Base-by-base conservation (phyloP, 2,797 vertebrate genomes). In the Pyrocephalus nanus region DNA sequence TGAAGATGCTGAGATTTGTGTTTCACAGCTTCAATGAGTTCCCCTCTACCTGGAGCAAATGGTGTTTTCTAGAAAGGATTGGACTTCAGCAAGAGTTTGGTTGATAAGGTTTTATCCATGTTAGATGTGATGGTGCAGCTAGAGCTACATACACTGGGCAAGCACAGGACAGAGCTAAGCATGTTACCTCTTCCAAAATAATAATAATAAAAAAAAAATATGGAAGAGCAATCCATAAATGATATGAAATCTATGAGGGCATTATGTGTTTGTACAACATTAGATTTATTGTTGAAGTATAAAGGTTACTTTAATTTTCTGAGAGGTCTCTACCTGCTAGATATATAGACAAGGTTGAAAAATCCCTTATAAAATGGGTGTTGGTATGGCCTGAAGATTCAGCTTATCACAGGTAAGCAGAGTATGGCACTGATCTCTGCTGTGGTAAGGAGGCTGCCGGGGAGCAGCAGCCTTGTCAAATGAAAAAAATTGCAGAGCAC, bases 401-500 rank as follows among this genome's bases (percentile, higher is more conserved):
- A 88, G 43, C 87, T 93, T 91, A 82, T 91, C 86, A 77, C 53
- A 87, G 67, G 61, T 87, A 82, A 78, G 72, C 61, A 66, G 89
- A 86, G 80, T 81, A 88, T 84, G 88, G 58, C 70, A 81, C 66
- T 90, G 79, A 94, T 93, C 70, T 85, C 58, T 93, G 40, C 76
- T 84, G 54, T 66, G 92, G 80, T 88, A 61, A 90, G 81, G 40
- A 92, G 77, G 11, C 69, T 90, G 76, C 82, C 36, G 58, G 78
- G 62, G 69, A 96, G 66, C 85, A 96, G 76, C 92, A 80, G 69
- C 86, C 75, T 83, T 61, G 65, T 85, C 75, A 50, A 62, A 81
- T 53, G 58, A 91, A 88, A 88, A 69, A 86, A 86, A 45, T 15
- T 34, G 19, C 43, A n/a, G 40, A 74, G 72, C 36, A 23, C 12